Percentiles rank a stretch among this genome's conserved stretches.
Conservation (phyloP, 2,113 vertebrate genomes). For the Mormoops blainvillei region DNA sequence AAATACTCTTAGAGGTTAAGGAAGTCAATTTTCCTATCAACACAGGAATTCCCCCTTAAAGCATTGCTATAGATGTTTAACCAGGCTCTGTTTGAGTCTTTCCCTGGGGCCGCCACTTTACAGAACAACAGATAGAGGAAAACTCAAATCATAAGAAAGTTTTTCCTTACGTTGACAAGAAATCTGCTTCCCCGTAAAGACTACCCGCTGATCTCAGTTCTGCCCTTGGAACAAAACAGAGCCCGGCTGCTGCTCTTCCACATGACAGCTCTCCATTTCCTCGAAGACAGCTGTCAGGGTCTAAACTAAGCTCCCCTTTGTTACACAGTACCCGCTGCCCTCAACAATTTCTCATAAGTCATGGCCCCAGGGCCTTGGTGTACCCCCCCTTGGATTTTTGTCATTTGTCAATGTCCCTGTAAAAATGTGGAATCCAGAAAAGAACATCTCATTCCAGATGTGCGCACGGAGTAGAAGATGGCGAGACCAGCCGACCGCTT, state of each 20-base stretch:
- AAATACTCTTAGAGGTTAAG: background rate
- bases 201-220: background rate
- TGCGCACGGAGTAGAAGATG: too few relatives aligned
- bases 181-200: background rate
- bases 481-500: background rate
- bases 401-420: slow-evolving; percentile 64
- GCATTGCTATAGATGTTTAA: background rate
- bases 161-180: background rate
- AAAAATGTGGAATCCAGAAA: background rate
- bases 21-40: background rate
- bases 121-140: background rate
- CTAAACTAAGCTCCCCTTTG: slow-evolving; percentile 4
- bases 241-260: too few relatives aligned
- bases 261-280: background rate
- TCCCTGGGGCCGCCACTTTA: background rate
- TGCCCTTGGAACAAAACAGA: background rate
- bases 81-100: background rate
- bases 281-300: background rate
- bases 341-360: background rate
- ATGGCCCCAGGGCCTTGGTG: background rate
- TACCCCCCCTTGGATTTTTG: background rate
- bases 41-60: background rate
- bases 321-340: background rate
- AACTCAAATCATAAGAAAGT: background rate
- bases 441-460: background rate